A percentile compares a stretch with the other conserved stretches of the same genome.
phyloP scores from a whole-genome alignment of 1,140 invertebrate species.

The Solenopsis invicta region DNA sequence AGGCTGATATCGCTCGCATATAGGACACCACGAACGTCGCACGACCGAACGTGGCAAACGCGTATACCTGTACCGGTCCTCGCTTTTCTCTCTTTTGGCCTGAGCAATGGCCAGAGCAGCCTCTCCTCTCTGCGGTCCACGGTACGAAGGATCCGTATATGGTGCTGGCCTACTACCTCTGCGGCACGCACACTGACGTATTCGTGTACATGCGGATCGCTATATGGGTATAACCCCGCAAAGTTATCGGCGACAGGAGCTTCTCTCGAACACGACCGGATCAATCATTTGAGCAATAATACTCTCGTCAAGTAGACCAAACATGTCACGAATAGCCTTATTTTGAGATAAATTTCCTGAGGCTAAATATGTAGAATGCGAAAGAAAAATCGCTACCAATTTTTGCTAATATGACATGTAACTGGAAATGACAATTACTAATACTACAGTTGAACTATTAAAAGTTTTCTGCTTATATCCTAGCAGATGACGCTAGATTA shows the following conservation, averaged over 20 bases:
- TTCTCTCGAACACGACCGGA: slow-evolving; percentile 11
- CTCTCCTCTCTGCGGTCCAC: slow-evolving; percentile 40
- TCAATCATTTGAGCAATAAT: not conserved
- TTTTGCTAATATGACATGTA: too few relatives aligned
- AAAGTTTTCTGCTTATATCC: not conserved
- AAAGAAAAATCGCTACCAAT: not conserved
- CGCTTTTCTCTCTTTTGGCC: slow-evolving; percentile 57
- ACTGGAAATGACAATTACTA: not conserved
- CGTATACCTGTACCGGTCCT: slow-evolving; percentile 49
- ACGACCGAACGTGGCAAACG: slow-evolving; percentile 7
- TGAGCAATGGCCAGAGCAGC: slow-evolving; percentile 66
- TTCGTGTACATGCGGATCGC: slow-evolving; percentile 26
- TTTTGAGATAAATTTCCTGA: not conserved
- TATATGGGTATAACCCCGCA: slow-evolving; percentile 23
- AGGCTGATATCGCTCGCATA: slow-evolving; percentile 9
- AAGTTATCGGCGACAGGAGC: slow-evolving; percentile 7
- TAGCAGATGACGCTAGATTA: not conserved
- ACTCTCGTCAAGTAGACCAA: not conserved
- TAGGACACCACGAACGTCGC: slow-evolving; percentile 43
- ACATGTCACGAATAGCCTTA: not conserved
- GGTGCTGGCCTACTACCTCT: slow-evolving; percentile 77
- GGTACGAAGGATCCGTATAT: slow-evolving; percentile 77
- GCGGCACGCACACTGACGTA: slow-evolving; percentile 23
- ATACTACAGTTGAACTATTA: not conserved
- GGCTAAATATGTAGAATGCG: not conserved